Evolutionary conservation across 1,140 invertebrate genomes (phyloP), one percentile per base, ranked within the genome.

Genomic region (Riptortus pedestris): DNA sequence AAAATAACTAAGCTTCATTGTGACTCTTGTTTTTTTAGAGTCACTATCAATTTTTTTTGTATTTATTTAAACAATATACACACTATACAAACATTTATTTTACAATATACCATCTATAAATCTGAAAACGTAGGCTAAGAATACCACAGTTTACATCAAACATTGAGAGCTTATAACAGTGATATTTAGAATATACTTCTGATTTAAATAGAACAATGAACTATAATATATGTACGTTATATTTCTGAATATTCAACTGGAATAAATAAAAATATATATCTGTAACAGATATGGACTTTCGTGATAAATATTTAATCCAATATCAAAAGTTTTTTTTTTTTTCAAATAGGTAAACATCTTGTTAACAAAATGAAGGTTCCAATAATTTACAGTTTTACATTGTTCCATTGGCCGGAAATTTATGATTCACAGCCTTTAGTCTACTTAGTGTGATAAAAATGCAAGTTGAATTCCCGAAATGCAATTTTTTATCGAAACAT

Each of bases 331-430:
- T n/a, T n/a, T n/a, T n/a, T n/a, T n/a, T n/a, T n/a, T n/a, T n/a
- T n/a, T n/a, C n/a, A n/a, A n/a, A n/a, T n/a, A n/a, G n/a, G n/a
- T n/a, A n/a, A n/a, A n/a, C n/a, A n/a, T n/a, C n/a, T n/a, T n/a
- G n/a, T n/a, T n/a, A n/a, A n/a, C n/a, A n/a, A n/a, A n/a, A n/a
- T n/a, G n/a, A n/a, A n/a, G n/a, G n/a, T n/a, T n/a, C n/a, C n/a
- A n/a, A n/a, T n/a, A n/a, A n/a, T n/a, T n/a, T n/a, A n/a, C n/a
- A n/a, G n/a, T n/a, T n/a, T n/a, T n/a, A n/a, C n/a, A n/a, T n/a
- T n/a, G n/a, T n/a, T 55, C 26, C 2, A 24, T 27, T 55, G 51
- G 51, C 51, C 51, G 51, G 51, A 55, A 55, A 55, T 55, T 14
- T 20, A 55, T 55, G n/a, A n/a, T 48, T 55, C 18, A 55, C 24